Conservation (phyloP, 1,140 invertebrate genomes). For the Frieseomelitta varia region DNA sequence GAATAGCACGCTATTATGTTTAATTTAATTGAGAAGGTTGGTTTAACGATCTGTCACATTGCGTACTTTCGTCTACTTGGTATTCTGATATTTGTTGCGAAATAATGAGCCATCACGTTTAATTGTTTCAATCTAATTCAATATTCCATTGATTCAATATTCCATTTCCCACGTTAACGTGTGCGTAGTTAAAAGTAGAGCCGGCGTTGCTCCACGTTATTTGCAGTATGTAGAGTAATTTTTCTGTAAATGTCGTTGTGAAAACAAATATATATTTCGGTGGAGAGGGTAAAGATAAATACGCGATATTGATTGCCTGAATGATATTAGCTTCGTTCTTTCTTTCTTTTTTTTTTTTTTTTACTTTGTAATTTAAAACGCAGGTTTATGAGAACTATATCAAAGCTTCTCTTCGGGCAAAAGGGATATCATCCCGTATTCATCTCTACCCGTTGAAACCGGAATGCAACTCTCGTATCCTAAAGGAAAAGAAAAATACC, state of each 20-base stretch:
- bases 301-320: constrained; percentile 8
- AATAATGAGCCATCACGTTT: neutral
- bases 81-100: neutral
- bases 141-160: neutral
- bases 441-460: constrained; percentile 33
- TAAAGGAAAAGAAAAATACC: constrained; percentile 71
- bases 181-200: constrained; percentile 45
- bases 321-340: neutral
- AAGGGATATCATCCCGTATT: constrained; percentile 17
- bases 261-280: constrained; percentile 48
- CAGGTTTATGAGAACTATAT: no score
- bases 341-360: neutral
- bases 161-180: neutral
- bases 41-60: neutral
- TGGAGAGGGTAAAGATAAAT: constrained; percentile 38
- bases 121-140: neutral
- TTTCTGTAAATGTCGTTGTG: constrained; percentile 58
- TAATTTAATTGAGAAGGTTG: neutral
- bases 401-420: constrained; percentile 25
- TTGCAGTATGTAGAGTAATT: constrained; percentile 73
- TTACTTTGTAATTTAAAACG: neutral
- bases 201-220: constrained; percentile 80
- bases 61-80: neutral
- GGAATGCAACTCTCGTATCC: constrained; percentile 56
- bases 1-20: constrained; percentile 22